These are phyloP conservation scores for Danio tinwini DNA, from an alignment of 2,797 vertebrate genomes.

Conservation along the genomic window DNA sequence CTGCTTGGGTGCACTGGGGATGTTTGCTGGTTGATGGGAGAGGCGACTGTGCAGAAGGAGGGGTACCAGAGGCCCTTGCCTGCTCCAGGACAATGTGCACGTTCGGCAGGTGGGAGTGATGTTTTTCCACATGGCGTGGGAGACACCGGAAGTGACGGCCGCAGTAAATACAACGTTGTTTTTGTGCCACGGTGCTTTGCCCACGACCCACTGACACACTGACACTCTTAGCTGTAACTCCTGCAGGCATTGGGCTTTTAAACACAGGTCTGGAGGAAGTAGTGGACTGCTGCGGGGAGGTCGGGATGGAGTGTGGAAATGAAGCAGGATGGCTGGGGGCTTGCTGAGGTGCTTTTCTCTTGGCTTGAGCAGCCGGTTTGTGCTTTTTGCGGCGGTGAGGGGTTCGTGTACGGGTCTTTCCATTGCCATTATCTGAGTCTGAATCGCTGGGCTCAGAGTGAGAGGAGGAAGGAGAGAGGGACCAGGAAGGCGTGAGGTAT, in stretches of 20 bases:
- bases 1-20: conserved; percentile 38
- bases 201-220: conserved; percentile 53
- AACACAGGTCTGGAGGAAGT: conserved; percentile 69
- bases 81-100: conserved; percentile 77
- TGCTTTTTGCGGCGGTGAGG: conserved; percentile 71
- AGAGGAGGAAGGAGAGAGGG: conserved; percentile 81
- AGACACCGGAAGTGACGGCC: conserved; percentile 81
- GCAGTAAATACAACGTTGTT: conserved; percentile 80
- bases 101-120: conserved; percentile 80
- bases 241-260: conserved; percentile 69
- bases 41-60: conserved; percentile 58
- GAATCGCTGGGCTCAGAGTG: conserved; percentile 80
- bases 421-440: conserved; percentile 68
- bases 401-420: conserved; percentile 64
- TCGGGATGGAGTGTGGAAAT: conserved; percentile 60
- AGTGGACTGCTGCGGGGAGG: conserved; percentile 58
- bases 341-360: conserved; percentile 71
- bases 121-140: conserved; percentile 80
- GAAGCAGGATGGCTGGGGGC: conserved; percentile 60
- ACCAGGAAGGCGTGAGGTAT: conserved; percentile 82
- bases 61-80: conserved; percentile 66
- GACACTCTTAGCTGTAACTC: conserved; percentile 53
- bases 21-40: conserved; percentile 49
- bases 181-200: conserved; percentile 67
- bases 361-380: conserved; percentile 58